Percentiles rank a stretch among this genome's conserved stretches.
Conservation (phyloP, 1,140 invertebrate species). For the Zaprionus taronus region DNA sequence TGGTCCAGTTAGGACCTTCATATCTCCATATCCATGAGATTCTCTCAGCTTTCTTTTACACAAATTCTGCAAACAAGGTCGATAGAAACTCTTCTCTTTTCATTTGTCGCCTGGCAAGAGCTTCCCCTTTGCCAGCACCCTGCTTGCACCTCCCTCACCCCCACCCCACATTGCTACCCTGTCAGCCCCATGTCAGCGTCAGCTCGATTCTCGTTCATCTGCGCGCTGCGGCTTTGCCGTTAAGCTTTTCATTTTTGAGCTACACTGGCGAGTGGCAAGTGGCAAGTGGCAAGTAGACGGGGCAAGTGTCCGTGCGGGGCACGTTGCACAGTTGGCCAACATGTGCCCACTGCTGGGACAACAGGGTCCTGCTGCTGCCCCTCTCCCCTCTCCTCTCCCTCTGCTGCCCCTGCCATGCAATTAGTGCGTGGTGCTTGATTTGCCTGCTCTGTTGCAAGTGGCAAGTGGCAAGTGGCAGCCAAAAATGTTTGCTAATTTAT, state of each 20-base stretch:
- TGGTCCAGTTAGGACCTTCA: no score
- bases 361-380: neutral
- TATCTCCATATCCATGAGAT: no score
- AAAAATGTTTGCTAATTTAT: slow-evolving; percentile 85
- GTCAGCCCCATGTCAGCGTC: neutral
- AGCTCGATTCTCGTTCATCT: slow-evolving; percentile 54
- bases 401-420: slow-evolving; percentile 32
- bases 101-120: slow-evolving; percentile 28
- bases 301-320: slow-evolving; percentile 13
- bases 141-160: neutral
- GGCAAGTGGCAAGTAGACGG: slow-evolving; percentile 9
- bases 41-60: no score
- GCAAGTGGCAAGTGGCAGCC: slow-evolving; percentile 45
- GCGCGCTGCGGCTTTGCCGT: slow-evolving; percentile 69
- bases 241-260: slow-evolving; percentile 81
- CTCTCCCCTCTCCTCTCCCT: neutral
- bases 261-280: slow-evolving; percentile 44
- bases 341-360: neutral
- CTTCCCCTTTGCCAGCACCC: neutral
- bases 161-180: neutral
- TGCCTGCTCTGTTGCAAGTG: slow-evolving; percentile 50
- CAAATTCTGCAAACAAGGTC: no score
- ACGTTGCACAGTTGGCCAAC: slow-evolving; percentile 16
- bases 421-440: slow-evolving; percentile 75
- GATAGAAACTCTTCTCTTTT: neutral